These are phyloP conservation scores for Penelope pileata DNA, from an alignment of 2,113 vertebrate genomes.

Conservation along the genomic window DNA sequence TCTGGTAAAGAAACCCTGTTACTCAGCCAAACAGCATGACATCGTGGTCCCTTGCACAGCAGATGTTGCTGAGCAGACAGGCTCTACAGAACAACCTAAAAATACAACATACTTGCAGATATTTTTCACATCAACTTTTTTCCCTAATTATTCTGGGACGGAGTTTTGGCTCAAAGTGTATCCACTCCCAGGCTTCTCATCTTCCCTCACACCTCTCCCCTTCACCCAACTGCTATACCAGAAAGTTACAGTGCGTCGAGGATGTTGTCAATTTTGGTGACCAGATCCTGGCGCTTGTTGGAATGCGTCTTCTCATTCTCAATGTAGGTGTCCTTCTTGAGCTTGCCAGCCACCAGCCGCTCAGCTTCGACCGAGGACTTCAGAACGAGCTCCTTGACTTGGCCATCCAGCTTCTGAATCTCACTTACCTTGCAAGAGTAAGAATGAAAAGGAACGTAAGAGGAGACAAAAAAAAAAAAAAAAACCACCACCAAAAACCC, in stretches of 20 bases:
- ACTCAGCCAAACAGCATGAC: neutral
- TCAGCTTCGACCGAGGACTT: constrained; percentile 93
- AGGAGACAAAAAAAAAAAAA: neutral
- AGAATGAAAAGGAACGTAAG: neutral
- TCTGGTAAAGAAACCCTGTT: neutral
- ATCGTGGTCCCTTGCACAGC: neutral
- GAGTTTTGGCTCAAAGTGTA: constrained; percentile 37
- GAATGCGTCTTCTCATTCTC: constrained; percentile 91
- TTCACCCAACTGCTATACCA: neutral
- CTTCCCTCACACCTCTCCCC: constrained; percentile 66
- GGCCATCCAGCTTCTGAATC: constrained; percentile 93
- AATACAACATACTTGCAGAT: neutral
- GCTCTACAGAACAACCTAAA: constrained; percentile 6
- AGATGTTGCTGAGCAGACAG: neutral
- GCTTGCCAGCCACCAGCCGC: constrained; percentile 93
- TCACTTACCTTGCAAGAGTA: constrained; percentile 80
- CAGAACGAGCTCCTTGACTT: constrained; percentile 94
- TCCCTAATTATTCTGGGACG: neutral
- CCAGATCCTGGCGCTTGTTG: constrained; percentile 90
- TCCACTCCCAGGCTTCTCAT: constrained; percentile 65
- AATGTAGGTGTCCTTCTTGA: constrained; percentile 95
- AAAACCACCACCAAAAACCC: no score
- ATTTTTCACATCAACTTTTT: constrained; percentile 12
- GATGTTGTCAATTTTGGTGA: constrained; percentile 93
- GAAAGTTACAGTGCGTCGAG: constrained; percentile 87